Evolutionary conservation across 1,140 invertebrate genomes (phyloP).

Genomic region (Rhopalosiphum padi): DNA sequence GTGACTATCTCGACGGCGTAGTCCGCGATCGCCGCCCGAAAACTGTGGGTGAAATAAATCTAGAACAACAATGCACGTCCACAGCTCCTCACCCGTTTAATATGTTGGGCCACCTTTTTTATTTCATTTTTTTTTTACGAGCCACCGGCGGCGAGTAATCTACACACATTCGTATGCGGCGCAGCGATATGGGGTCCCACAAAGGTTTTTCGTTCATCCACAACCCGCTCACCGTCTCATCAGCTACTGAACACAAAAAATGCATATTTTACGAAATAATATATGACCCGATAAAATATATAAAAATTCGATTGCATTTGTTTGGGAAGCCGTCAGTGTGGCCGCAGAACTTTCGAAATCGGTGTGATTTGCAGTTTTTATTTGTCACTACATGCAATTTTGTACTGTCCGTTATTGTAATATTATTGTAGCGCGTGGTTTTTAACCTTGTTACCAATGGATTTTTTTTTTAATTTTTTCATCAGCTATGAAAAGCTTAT

Average conservation of each 20-base stretch:
- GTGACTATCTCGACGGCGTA: too few species aligned
- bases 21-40: background rate
- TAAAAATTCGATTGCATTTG: background rate
- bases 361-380: background rate
- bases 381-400: background rate
- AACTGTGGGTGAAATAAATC: background rate
- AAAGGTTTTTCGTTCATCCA: background rate
- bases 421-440: background rate
- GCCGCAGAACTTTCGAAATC: background rate
- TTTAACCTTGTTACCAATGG: background rate
- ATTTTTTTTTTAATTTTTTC: background rate
- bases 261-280: conserved; percentile 7
- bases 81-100: background rate
- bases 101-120: background rate
- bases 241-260: background rate
- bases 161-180: background rate
- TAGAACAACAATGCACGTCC: background rate
- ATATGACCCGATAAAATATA: conserved; percentile 16
- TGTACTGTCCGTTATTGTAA: background rate
- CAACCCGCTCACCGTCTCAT: too few species aligned
- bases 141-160: background rate
- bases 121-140: background rate
- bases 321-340: background rate
- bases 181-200: background rate
- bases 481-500: background rate